A percentile compares a stretch with the other conserved stretches of the same genome.
Evolutionary conservation across 2,113 vertebrate genomes (phyloP).

Genomic region (Larimichthys polyactis): DNA sequence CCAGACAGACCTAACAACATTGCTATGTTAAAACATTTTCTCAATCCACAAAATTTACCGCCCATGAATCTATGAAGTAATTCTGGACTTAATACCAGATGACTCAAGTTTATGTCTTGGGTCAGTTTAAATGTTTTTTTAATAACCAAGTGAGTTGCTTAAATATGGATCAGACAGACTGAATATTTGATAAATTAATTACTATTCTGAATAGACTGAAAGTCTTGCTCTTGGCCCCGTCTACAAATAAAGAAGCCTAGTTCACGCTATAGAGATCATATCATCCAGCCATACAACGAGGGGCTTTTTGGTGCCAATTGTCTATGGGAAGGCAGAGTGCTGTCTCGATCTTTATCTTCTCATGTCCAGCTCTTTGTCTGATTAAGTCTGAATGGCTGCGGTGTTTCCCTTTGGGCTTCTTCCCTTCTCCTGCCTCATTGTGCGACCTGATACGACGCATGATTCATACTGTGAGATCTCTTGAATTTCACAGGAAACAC

Average conservation of each 20-base stretch:
- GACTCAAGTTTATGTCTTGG: constrained; percentile 13
- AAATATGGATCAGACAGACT: constrained; percentile 2
- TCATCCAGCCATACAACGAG: constrained; percentile 19
- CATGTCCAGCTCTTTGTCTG: constrained; percentile 72
- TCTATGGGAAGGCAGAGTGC: constrained; percentile 42
- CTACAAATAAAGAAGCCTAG: constrained; percentile 22
- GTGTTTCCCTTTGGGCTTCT: constrained; percentile 62
- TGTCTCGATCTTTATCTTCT: constrained; percentile 66
- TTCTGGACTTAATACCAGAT: constrained; percentile 28
- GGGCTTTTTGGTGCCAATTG: constrained; percentile 48
- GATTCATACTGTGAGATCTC: constrained; percentile 60
- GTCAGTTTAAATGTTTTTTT: neutral
- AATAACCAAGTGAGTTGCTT: neutral
- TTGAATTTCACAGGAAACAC: constrained; percentile 66
- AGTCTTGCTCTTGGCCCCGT: neutral
- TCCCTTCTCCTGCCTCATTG: constrained; percentile 56
- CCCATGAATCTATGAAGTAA: constrained; percentile 36
- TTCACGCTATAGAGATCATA: constrained; percentile 32
- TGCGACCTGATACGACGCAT: constrained; percentile 62
- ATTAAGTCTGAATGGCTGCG: constrained; percentile 63
- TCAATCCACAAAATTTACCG: neutral
- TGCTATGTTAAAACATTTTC: constrained; percentile 20
- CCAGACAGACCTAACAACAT: constrained; percentile 3
- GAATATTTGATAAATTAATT: neutral
- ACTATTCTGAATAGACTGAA: constrained; percentile 1